phyloP scores from a whole-genome alignment of 2,888 invertebrate genomes.

The Meghimatium bilineatum region DNA sequence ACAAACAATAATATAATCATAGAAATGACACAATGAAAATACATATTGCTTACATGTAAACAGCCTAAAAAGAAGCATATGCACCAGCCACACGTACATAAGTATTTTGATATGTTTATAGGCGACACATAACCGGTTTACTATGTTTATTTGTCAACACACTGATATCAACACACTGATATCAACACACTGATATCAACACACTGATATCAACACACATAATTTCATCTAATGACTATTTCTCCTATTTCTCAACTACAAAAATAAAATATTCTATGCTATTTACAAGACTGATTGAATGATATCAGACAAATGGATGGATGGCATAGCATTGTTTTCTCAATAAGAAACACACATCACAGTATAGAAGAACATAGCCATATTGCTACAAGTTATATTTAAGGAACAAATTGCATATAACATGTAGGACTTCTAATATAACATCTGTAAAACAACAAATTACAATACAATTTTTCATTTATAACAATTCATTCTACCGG shows the following conservation, averaged over 20 bases:
- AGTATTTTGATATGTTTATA: not conserved
- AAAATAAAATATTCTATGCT: conserved; percentile 7
- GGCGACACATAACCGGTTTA: not conserved
- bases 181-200: conserved; percentile 16
- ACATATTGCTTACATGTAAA: not conserved
- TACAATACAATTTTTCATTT: not conserved
- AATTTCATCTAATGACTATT: not conserved
- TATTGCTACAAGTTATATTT: not conserved
- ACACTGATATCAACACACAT: not conserved
- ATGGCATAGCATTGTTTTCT: not conserved
- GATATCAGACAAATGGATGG: not conserved
- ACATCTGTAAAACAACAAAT: not conserved
- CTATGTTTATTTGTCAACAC: not conserved
- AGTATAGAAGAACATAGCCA: not conserved
- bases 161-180: no score
- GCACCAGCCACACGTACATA: not conserved
- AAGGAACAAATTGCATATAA: not conserved
- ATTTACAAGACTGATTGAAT: not conserved
- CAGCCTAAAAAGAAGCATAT: not conserved
- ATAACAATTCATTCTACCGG: not conserved
- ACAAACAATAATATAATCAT: no score
- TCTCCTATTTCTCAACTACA: not conserved
- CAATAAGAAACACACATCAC: not conserved
- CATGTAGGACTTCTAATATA: not conserved
- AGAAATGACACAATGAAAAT: not conserved